These are phyloP conservation scores for Apodemus sylvaticus DNA, from an alignment of 2,113 vertebrate genomes.

Conservation along the genomic window DNA sequence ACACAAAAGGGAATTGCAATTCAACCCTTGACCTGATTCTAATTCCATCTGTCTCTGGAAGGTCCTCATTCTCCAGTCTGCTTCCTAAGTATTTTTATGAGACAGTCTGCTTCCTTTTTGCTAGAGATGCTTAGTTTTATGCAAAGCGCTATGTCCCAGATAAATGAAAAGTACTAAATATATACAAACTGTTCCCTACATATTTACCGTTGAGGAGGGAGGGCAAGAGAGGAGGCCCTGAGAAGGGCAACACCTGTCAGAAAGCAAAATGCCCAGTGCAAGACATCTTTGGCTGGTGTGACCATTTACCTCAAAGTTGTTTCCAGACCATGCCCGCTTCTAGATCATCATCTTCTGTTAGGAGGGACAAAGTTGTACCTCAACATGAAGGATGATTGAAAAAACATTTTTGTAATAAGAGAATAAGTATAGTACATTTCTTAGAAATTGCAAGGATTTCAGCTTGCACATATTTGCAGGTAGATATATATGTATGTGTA, in stretches of 20 bases:
- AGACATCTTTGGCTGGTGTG: neutral
- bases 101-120: conserved; percentile 34
- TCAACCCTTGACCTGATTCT: neutral
- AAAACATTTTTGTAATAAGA: neutral
- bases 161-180: conserved; percentile 59
- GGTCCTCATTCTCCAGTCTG: neutral
- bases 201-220: neutral
- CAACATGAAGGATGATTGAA: neutral
- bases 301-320: neutral
- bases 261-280: neutral
- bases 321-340: neutral
- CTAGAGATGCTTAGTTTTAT: conserved; percentile 35
- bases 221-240: neutral
- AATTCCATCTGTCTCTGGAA: conserved; percentile 7
- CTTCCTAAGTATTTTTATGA: conserved; percentile 43
- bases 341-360: neutral
- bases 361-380: neutral
- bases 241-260: conserved; percentile 25
- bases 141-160: conserved; percentile 49
- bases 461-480: neutral
- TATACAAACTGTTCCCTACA: neutral
- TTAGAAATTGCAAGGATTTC: neutral
- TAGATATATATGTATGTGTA: neutral
- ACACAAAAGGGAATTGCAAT: neutral
- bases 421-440: neutral